These are phyloP conservation scores for Xestobium rufovillosum DNA, from an alignment of 2,888 invertebrate genomes.

Conservation along the genomic window DNA sequence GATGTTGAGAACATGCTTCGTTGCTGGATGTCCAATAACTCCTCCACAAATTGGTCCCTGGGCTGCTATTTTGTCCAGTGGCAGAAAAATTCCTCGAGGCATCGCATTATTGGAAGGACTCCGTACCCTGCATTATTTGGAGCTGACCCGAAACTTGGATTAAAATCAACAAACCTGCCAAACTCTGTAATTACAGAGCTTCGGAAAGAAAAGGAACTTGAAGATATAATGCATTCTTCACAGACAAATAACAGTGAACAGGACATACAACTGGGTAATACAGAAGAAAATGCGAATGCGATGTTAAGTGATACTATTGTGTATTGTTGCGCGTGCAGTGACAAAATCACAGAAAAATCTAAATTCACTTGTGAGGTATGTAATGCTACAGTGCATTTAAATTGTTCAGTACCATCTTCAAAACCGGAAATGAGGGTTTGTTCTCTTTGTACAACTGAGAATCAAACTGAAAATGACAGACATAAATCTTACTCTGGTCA, in stretches of 20 bases:
- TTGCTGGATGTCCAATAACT: constrained; percentile 16
- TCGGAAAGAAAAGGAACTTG: constrained; percentile 17
- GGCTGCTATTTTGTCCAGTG: constrained; percentile 6
- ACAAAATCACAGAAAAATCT: constrained; percentile 8
- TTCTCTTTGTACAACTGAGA: constrained; percentile 11
- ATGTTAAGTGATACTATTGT: constrained; percentile 4
- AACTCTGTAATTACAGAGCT: constrained; percentile 9
- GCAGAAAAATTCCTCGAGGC: constrained; percentile 12
- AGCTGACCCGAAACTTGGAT: constrained; percentile 10
- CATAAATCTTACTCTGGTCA: constrained; percentile 8
- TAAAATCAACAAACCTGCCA: constrained; percentile 5
- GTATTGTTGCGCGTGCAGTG: constrained; percentile 6
- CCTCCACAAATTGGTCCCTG: constrained; percentile 3
- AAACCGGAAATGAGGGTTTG: constrained; percentile 10
- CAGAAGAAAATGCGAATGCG: constrained; percentile 1
- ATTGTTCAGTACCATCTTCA: constrained; percentile 10
- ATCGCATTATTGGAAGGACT: constrained; percentile 12
- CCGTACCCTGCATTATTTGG: constrained; percentile 15
- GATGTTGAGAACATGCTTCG: constrained; percentile 27
- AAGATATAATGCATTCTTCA: neutral
- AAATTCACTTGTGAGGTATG: constrained; percentile 8
- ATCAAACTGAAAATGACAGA: constrained; percentile 8
- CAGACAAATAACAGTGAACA: neutral
- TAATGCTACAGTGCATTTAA: constrained; percentile 7
- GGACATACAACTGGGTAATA: neutral